Base-by-base conservation (phyloP, 1,140 invertebrate genomes). In the Bombyx mandarina region DNA sequence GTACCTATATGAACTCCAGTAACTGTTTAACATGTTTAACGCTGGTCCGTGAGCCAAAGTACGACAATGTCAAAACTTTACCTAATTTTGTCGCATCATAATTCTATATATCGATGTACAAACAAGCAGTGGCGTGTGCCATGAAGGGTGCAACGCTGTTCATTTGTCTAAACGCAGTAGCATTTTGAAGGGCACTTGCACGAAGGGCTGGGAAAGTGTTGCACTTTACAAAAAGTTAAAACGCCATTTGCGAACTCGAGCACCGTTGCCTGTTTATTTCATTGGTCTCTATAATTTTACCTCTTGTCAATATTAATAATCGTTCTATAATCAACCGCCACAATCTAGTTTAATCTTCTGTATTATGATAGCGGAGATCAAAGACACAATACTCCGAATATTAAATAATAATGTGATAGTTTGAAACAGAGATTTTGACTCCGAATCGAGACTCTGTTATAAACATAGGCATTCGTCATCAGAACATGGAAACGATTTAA, bases 111-210 rank as follows among this genome's bases (percentile, higher is more conserved):
- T 54, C 62, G 22, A 35, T 64, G 66, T 54, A 51, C 26, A 35
- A 35, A 35, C 26, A 18, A 50, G 50, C n/a, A 10, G 54, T 70
- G 80, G 72, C 79, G 82, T 83, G 79, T 82, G 82, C 74, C 76
- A 51, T 53, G 55, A 61, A 81, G 80, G 82, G 80, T 75, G 79
- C 80, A 75, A 69, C 78, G 79, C 71, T 86, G 81, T 82, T 86
- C 83, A 84, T 86, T 86, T 86, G 79, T 83, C 79, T 86, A 83
- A 83, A 82, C 75, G 79, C 79, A 78, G 75, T 79, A 76, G 73
- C 80, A 56, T 66, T 81, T 68, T 75, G 73, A 75, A 82, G 77
- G 69, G 71, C 73, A 68, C 75, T 78, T 62, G 52, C 56, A 58
- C 56, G 49, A 57, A 60, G 73, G 75, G 74, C 78, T 82, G 82